These are phyloP conservation scores for Scarus forsteni DNA, from an alignment of 2,797 vertebrate genomes.

Conservation along the genomic window DNA sequence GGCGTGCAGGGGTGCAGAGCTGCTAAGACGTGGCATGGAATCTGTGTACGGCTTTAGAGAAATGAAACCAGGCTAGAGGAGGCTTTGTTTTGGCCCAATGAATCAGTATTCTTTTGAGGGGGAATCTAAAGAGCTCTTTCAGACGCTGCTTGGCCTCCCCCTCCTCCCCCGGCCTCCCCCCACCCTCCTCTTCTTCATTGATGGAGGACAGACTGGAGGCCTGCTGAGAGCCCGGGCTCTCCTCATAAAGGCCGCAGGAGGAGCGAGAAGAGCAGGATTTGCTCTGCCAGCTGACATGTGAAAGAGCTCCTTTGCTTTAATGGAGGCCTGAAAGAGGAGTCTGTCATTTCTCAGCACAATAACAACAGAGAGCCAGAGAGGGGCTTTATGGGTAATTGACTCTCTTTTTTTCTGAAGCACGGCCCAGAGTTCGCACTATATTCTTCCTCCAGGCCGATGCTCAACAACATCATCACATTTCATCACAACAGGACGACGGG, in stretches of 20 bases:
- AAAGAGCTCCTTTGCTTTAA: slow-evolving; percentile 76
- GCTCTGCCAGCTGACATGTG: slow-evolving; percentile 74
- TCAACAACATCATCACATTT: not conserved
- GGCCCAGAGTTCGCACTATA: not conserved
- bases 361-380: slow-evolving; percentile 44
- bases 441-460: slow-evolving; percentile 5
- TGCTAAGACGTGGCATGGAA: slow-evolving; percentile 71
- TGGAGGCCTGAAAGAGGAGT: slow-evolving; percentile 76
- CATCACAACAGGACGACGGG: not conserved
- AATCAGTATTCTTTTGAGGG: slow-evolving; percentile 83
- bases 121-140: slow-evolving; percentile 75
- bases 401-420: slow-evolving; percentile 24
- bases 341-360: slow-evolving; percentile 70
- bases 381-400: slow-evolving; percentile 68
- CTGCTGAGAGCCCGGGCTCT: slow-evolving; percentile 77
- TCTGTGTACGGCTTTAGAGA: slow-evolving; percentile 76
- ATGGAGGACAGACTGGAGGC: slow-evolving; percentile 69
- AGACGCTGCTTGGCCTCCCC: slow-evolving; percentile 58
- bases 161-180: not conserved
- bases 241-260: slow-evolving; percentile 75
- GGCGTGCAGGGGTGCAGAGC: slow-evolving; percentile 14
- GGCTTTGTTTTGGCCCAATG: slow-evolving; percentile 83
- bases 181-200: slow-evolving; percentile 46
- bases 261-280: slow-evolving; percentile 67
- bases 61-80: slow-evolving; percentile 77